Base-by-base conservation (phyloP, 2,888 invertebrate genomes). In the Stratiomys singularior region DNA sequence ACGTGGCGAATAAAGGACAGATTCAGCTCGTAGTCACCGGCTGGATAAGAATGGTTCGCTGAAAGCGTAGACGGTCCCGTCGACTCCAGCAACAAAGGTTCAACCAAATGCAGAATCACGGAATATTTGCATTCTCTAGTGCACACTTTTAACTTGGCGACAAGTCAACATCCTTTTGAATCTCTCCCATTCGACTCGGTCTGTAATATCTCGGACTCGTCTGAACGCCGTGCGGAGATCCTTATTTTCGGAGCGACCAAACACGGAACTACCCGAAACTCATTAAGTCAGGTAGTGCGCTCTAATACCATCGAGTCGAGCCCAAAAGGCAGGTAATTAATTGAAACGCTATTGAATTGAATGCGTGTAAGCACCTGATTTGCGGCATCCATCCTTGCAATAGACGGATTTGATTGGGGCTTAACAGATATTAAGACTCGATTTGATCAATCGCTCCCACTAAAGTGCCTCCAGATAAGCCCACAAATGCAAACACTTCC, bases 151-250 rank as follows among this genome's bases (percentile, higher is more conserved):
- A 52, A 60, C 25, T 25, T 18, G 25, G 18, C 13, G 60, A 18
- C 52, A 60, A 25, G 60, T 60, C 60, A 60, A 25, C 60, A 25
- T 21, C 60, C 60, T 60, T 60, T 60, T 52, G 4, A 52, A 18
- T 11, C 23, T 7, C 25, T 60, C 2, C 5, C 25, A 11, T 21
- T 1, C 60, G 23, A 21, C 60, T 25, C 23, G 23, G 60, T 21
- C 18, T 15, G 15, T 52, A 15, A 13, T 18, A 9, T 52, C 52
- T n/a, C 37, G 37, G 9, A 9, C 37, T 37, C 37, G n/a, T n/a
- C n/a, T n/a, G n/a, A n/a, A n/a, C n/a, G n/a, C n/a, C n/a, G n/a
- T 9, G 9, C 9, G 37, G 5, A 37, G 9, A 9, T 37, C 52
- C 18, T 52, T 52, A 4, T 52, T 5, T 52, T 13, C 15, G 7